A percentile compares a stretch with the other conserved stretches of the same genome.
Conservation (phyloP, 1,140 invertebrate genomes). For the Anthonomus grandis region DNA sequence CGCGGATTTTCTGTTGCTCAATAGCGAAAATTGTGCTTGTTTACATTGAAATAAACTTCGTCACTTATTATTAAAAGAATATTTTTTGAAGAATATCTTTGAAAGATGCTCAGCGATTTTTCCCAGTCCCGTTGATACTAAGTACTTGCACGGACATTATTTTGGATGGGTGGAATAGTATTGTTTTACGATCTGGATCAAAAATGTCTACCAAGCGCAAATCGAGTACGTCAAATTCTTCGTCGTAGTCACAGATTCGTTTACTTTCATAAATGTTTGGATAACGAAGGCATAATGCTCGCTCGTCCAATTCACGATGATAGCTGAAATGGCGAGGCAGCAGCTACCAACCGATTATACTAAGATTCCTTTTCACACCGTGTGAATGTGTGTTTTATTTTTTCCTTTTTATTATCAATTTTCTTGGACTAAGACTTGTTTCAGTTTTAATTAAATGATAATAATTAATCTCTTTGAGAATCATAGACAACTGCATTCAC, state of each 20-base stretch:
- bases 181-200: background rate
- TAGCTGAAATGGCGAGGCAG: slow-evolving; percentile 1
- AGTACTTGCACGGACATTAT: background rate
- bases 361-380: no score
- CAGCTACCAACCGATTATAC: background rate
- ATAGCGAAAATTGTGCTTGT: no score
- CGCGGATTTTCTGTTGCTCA: no score
- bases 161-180: background rate
- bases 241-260: background rate
- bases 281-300: no score
- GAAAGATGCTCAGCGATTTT: slow-evolving; percentile 9
- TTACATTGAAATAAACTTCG: no score
- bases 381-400: no score
- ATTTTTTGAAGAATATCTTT: slow-evolving; percentile 15
- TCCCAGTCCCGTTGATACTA: background rate
- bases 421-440: no score
- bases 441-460: no score
- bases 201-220: background rate
- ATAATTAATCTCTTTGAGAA: no score
- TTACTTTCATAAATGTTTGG: slow-evolving; percentile 8
- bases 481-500: no score
- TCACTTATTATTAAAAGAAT: slow-evolving; percentile 22
- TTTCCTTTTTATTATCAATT: no score
- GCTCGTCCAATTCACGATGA: background rate
- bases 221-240: no score